A percentile compares a stretch with the other conserved stretches of the same genome.
Conservation (phyloP, 1,140 invertebrate species). For the Plectus sambesii region DNA sequence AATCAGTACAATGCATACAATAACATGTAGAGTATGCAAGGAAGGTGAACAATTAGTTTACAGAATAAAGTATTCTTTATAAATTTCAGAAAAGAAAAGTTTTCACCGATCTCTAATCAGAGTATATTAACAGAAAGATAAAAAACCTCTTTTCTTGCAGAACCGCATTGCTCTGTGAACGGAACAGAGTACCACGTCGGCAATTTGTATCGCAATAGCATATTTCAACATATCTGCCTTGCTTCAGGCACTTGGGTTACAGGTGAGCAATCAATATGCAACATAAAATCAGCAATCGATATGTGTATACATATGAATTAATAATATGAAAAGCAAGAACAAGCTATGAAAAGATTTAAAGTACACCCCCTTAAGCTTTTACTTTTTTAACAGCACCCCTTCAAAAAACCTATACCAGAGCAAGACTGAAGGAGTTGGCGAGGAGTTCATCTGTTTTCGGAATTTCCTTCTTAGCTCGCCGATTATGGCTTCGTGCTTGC, state of each 20-base stretch:
- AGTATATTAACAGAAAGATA: neutral
- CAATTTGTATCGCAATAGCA: conserved; percentile 36
- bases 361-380: conserved; percentile 12
- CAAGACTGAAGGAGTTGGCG: neutral
- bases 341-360: neutral
- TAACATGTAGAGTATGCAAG: too few relatives aligned
- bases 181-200: conserved; percentile 29
- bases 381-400: conserved; percentile 8
- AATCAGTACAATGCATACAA: too few relatives aligned
- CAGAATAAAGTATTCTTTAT: conserved; percentile 6
- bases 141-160: conserved; percentile 23
- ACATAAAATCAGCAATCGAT: too few relatives aligned
- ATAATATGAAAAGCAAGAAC: neutral
- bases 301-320: too few relatives aligned
- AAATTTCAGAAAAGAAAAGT: neutral
- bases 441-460: too few relatives aligned
- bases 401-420: neutral
- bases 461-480: too few relatives aligned
- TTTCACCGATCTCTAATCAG: neutral
- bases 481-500: too few relatives aligned
- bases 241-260: conserved; percentile 42
- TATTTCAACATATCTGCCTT: conserved; percentile 42
- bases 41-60: neutral
- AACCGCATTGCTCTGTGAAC: conserved; percentile 33
- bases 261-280: conserved; percentile 29